Conservation (phyloP, 2,888 invertebrate genomes). For the Clepsis dumicolana region DNA sequence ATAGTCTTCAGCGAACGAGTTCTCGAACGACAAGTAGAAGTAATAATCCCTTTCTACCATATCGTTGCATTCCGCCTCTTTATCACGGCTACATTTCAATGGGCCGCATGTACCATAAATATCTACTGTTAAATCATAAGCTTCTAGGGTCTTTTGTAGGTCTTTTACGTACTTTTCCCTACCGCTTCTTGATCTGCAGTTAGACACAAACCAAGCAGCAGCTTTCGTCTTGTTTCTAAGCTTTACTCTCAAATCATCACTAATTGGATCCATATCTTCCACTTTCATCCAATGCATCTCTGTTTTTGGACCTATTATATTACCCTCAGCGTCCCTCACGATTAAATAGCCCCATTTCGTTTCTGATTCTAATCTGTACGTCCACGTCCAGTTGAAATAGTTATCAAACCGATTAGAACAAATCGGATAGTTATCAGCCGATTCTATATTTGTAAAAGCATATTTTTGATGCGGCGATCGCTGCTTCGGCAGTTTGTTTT, state of each 20-base stretch:
- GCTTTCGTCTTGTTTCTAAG: constrained; percentile 53
- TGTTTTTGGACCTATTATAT: constrained; percentile 64
- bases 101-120: constrained; percentile 58
- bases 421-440: constrained; percentile 64
- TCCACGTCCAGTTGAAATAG: constrained; percentile 79
- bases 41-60: constrained; percentile 60
- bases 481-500: constrained; percentile 50
- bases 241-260: constrained; percentile 49
- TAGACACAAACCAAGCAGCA: constrained; percentile 68
- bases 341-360: constrained; percentile 68
- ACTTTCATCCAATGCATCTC: constrained; percentile 66
- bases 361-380: constrained; percentile 69
- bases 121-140: constrained; percentile 60
- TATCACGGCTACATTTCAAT: constrained; percentile 48
- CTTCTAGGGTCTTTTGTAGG: constrained; percentile 54
- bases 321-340: constrained; percentile 59
- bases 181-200: constrained; percentile 57
- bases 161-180: constrained; percentile 53
- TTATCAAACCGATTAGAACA: constrained; percentile 59
- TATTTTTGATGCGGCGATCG: constrained; percentile 68
- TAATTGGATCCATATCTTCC: constrained; percentile 58
- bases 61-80: constrained; percentile 56
- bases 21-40: constrained; percentile 73
- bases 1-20: constrained; percentile 68
- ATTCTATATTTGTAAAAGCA: constrained; percentile 68